phyloP scores from a whole-genome alignment of 2,888 invertebrate species.

The Lottia scabra region DNA sequence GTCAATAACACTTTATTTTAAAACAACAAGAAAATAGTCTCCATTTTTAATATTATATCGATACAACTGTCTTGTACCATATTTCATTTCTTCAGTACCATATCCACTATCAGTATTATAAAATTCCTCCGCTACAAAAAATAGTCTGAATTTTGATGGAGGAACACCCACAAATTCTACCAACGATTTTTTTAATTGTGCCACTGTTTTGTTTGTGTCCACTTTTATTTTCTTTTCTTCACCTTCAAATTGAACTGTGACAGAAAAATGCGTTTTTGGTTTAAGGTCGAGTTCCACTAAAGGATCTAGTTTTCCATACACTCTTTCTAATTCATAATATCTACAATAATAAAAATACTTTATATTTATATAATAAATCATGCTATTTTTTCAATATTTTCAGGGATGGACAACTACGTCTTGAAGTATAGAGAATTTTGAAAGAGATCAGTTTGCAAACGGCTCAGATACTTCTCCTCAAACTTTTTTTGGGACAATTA shows the following conservation, averaged over 20 bases:
- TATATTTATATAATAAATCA: too few species aligned
- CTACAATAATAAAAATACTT: conserved; percentile 70
- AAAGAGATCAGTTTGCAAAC: too few species aligned
- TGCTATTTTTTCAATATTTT: too few species aligned
- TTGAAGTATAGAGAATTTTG: too few species aligned
- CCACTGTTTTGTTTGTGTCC: conserved; percentile 81
- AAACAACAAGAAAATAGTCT: conserved; percentile 49
- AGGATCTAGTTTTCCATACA: conserved; percentile 91
- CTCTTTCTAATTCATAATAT: conserved; percentile 83
- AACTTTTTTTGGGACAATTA: too few species aligned
- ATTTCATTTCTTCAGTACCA: conserved; percentile 90
- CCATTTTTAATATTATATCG: conserved; percentile 73
- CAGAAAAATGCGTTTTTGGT: conserved; percentile 71
- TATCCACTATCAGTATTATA: conserved; percentile 29
- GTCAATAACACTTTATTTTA: conserved; percentile 7
- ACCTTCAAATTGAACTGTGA: conserved; percentile 78
- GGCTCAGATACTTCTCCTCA: too few species aligned
- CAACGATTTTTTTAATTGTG: conserved; percentile 73
- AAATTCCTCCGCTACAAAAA: conserved; percentile 79
- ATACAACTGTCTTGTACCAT: conserved; percentile 88
- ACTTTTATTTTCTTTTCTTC: conserved; percentile 69
- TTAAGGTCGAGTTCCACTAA: conserved; percentile 86
- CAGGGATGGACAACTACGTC: too few species aligned
- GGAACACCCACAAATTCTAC: conserved; percentile 76
- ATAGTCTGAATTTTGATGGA: conserved; percentile 87